Base-by-base conservation (phyloP, 2,113 vertebrate species). In the Pituophis catenifer region DNA sequence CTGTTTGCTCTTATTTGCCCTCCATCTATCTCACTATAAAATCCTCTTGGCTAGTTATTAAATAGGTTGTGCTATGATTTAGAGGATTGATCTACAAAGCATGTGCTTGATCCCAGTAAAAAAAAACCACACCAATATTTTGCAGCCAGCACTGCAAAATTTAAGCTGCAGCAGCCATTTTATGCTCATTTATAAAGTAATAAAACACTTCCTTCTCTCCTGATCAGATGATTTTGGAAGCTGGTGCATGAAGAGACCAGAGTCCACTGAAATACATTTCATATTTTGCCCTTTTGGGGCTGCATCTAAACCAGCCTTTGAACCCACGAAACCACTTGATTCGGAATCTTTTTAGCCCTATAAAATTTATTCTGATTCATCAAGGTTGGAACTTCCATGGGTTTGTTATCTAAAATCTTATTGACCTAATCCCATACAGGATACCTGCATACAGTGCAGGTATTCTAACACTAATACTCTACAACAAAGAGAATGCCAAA, bases 151-250 rank as follows among this genome's bases (percentile, higher is more conserved):
- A 89, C 87, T 53, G 55, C 87, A 91, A 94, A 92, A 89, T 2
- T 95, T 52, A 62, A 91, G 50, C 93, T 88, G 88, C 17, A 33
- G 86, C 21, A 86, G 57, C 89, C 91, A 87, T 48, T 91, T 91
- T 33, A 48, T 95, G 86, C 96, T 94, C 23, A 90, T 94, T 92
- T 94, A 88, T 86, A 87, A 95, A 55, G 70, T 85, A 95, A 93
- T 92, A 93, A 94, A 94, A 92, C 38, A 95, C 65, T 59, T 90
- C 57, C 89, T 93, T 91, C 89, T 89, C 86, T 24, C 92, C 70
- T 90, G 94, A 94, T 94, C 90, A 94, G 94, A 91, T 92, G 93
- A 1, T 81, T 94, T 94, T 92, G 94, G 88, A 81, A 86, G 75
- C 86, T 88, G 52, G 54, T 87, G 57, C 12, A 15, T 89, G 62